Evolutionary conservation across 2,888 invertebrate species (phyloP).

Genomic region (Mimumesa dahlbomi): DNA sequence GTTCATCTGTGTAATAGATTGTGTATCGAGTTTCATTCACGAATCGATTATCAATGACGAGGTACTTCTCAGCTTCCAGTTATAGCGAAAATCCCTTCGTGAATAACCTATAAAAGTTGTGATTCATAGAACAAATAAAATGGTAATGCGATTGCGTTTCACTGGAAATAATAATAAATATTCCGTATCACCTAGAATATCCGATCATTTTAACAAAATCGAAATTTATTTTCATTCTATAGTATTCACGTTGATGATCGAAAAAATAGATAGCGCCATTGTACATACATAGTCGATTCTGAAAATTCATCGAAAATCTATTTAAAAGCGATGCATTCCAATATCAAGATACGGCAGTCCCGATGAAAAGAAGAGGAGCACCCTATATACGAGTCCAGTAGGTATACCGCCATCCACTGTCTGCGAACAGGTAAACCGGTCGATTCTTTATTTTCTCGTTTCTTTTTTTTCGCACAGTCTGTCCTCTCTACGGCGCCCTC

Average conservation of each 20-base stretch:
- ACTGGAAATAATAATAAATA: background rate
- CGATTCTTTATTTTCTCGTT: conserved; percentile 64
- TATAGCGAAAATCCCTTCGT: no score
- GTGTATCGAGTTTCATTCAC: conserved; percentile 32
- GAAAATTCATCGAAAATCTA: background rate
- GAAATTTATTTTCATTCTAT: no score
- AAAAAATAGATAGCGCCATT: no score
- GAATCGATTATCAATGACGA: conserved; percentile 30
- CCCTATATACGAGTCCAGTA: conserved; percentile 37
- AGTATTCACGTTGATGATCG: no score
- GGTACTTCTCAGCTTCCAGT: no score
- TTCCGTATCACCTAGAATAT: background rate
- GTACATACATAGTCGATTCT: no score
- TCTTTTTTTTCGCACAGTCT: conserved; percentile 48
- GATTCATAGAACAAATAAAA: no score
- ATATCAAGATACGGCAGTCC: conserved; percentile 11
- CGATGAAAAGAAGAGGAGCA: conserved; percentile 42
- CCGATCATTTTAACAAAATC: no score
- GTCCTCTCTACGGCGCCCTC: conserved; percentile 49
- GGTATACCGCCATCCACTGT: conserved; percentile 63
- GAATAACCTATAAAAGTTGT: no score
- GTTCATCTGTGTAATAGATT: conserved; percentile 18
- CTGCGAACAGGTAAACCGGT: conserved; percentile 72
- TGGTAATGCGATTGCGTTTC: background rate
- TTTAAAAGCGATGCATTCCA: conserved; percentile 21